A percentile compares a stretch with the other conserved stretches of the same genome.
Evolutionary conservation across 2,113 vertebrate genomes (phyloP).

Genomic region (Vulpes lagopus): DNA sequence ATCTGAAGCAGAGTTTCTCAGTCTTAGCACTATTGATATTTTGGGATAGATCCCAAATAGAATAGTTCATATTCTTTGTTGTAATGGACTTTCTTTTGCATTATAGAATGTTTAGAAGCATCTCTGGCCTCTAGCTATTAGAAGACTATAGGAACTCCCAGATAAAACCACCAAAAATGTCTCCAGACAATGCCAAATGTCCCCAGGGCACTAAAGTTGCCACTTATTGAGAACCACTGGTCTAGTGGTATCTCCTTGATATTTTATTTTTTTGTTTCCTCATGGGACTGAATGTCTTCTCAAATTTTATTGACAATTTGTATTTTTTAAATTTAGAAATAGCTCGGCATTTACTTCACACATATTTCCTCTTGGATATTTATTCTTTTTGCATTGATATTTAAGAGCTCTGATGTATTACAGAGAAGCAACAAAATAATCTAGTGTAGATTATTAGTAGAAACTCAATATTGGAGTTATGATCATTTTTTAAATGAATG

Average conservation of each 20-base stretch:
- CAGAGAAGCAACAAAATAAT: neutral
- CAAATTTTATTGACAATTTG: neutral
- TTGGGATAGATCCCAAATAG: neutral
- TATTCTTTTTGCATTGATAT: neutral
- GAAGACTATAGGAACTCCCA: neutral
- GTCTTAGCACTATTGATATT: neutral
- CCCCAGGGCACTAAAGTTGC: too few relatives aligned
- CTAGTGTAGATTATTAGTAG: neutral
- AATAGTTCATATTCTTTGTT: neutral
- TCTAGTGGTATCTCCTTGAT: neutral
- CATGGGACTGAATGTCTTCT: neutral
- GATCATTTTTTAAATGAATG: neutral
- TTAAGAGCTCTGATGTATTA: neutral
- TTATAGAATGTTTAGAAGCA: neutral
- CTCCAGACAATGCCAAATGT: neutral
- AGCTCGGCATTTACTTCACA: neutral
- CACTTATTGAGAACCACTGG: neutral
- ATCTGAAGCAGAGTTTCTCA: neutral
- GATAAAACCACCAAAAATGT: neutral
- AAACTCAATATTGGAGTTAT: neutral
- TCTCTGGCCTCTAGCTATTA: neutral
- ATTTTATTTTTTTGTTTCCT: constrained; percentile 4
- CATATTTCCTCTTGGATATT: neutral
- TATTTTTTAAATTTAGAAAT: constrained; percentile 4
- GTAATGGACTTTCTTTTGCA: neutral